Evolutionary conservation across 2,113 vertebrate species (phyloP), one percentile per base, ranked within the genome.

Genomic region (Passer domesticus): DNA sequence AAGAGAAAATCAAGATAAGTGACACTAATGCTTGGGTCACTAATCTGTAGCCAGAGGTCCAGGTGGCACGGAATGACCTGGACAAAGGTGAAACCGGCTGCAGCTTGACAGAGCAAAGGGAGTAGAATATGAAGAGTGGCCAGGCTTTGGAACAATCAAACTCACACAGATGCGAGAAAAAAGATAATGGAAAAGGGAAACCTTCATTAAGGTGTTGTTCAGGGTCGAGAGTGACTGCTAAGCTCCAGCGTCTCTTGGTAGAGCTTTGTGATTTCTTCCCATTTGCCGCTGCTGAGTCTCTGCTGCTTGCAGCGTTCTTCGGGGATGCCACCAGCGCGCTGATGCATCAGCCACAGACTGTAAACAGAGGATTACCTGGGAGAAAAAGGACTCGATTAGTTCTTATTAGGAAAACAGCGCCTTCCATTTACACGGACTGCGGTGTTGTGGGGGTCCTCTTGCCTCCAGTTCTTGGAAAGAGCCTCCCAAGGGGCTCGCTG

Each of bases 1-100:
- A 85, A 62, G 28, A 83, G 67, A 85, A 96, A 95, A 90, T 89
- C 44, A 82, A 82, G 90, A 18, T 77, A 93, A 89, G 55, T 69
- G 46, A 75, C 21, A 41, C 37, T 81, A 76, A 90, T 83, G 15
- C n/a, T 62, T 53, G 62, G 52, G 73, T 92, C 41, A 15, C 43
- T 89, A 88, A 83, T 68, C 41, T 92, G 76, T 55, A 90, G 93
- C 52, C 41, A 66, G 86, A 81, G 66, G 49, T 74, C 86, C 62
- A 27, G 67, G 60, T 56, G 73, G 59, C 68, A 60, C 55, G 56
- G 83, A 86, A 75, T 24, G 41, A 60, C n/a, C 31, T 20, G 60
- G 49, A 30, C 60, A 90, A 68, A 86, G 76, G 89, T 74, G 68
- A 93, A 74, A 39, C 56, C 8, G 13, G 18, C 58, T 63, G 30